Percentiles rank a stretch among this genome's conserved stretches.
Conservation (phyloP, 2,797 vertebrate genomes). For the Tadarida brasiliensis region DNA sequence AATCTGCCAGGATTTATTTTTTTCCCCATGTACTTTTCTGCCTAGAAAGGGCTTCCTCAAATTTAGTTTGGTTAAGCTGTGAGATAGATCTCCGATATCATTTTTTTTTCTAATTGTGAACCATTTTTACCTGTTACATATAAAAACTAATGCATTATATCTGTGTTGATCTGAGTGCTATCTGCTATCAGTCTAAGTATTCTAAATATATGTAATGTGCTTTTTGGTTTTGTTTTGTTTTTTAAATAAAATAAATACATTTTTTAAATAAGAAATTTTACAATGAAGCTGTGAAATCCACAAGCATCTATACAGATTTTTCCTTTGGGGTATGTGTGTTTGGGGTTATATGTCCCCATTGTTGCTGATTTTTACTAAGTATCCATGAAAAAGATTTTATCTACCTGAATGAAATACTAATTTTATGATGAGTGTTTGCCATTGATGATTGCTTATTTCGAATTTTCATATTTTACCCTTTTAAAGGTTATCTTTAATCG, state of each 20-base stretch:
- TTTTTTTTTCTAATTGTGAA: background rate
- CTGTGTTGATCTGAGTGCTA: background rate
- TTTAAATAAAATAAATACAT: background rate
- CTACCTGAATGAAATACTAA: background rate
- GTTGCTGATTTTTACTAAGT: background rate
- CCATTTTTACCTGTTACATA: background rate
- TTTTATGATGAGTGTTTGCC: background rate
- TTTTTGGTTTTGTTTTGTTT: conserved; percentile 19
- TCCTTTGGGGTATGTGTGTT: background rate
- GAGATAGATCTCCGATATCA: background rate
- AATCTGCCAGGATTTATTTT: background rate
- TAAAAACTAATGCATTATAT: background rate
- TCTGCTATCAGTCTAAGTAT: background rate
- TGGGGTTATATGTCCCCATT: background rate
- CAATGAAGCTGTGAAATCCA: background rate
- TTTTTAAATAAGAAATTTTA: background rate
- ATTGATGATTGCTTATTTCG: background rate
- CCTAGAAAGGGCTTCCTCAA: background rate
- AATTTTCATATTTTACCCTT: background rate
- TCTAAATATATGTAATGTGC: background rate
- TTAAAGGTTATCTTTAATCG: background rate
- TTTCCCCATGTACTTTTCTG: background rate
- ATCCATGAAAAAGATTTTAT: background rate
- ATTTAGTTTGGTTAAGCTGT: background rate
- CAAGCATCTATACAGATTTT: background rate